Evolutionary conservation across 2,888 invertebrate genomes (phyloP), one percentile per base, ranked within the genome.

Genomic region (Xiphydria camelus): DNA sequence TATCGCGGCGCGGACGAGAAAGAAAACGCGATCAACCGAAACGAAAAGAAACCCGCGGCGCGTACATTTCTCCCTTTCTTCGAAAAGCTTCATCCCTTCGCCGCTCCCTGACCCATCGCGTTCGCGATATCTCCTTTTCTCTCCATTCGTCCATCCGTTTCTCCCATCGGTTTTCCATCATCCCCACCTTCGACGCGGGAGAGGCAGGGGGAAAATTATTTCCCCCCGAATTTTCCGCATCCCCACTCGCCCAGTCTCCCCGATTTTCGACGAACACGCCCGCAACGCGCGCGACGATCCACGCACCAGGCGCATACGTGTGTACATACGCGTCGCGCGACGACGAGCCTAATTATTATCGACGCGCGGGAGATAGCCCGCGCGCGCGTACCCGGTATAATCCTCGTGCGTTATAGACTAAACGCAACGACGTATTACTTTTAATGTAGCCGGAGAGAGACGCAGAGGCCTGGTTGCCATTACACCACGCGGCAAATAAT

Each of bases 401-500:
- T n/a, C n/a, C n/a, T n/a, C n/a, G n/a, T n/a, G 49, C 41, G 46
- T 46, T 39, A 44, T 34, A 50, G 50, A 41, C 39, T 45, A 57
- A 64, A 59, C 58, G 55, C 60, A 61, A 57, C 60, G 61, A 60
- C 62, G 65, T 63, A 72, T 73, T 71, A 70, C 72, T 73, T 73
- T 73, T 72, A 73, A 73, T 73, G 71, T 50, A 47, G 51, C 35
- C 46, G 47, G 38, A 41, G 19, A 26, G 62, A 62, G 64, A 57
- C 61, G 62, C 62, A 62, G 64, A 65, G 63, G 58, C 59, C 66
- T 64, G 70, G 55, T 67, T 62, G 71, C 73, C 70, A 72, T 73
- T 73, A 74, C 71, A 70, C 71, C 70, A 66, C 71, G 70, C 70
- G 72, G 70, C 74, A 74, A 75, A 74, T 74, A 74, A 74, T 74